These are phyloP conservation scores for Phortica magna DNA, from an alignment of 2,888 invertebrate species.

Conservation along the genomic window DNA sequence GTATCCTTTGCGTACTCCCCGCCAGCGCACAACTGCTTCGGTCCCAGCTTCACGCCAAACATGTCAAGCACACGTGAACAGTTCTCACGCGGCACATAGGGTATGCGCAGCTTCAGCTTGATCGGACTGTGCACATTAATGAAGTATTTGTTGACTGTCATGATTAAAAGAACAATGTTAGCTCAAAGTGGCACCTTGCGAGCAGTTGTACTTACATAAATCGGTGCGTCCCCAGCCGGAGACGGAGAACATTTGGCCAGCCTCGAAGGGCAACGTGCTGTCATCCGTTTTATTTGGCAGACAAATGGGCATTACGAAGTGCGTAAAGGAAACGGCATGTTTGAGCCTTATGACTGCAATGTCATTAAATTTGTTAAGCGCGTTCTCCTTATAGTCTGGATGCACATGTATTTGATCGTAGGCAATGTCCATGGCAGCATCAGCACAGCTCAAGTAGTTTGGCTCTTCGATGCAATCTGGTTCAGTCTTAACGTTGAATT, in stretches of 20 bases:
- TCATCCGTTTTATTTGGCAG: conserved; percentile 75
- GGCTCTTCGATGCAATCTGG: conserved; percentile 81
- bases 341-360: conserved; percentile 79
- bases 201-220: conserved; percentile 70
- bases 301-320: conserved; percentile 82
- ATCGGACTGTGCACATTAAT: conserved; percentile 79
- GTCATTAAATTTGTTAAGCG: conserved; percentile 80
- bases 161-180: not conserved
- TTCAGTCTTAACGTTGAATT: conserved; percentile 82
- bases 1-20: conserved; percentile 84
- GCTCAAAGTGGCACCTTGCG: conserved; percentile 27
- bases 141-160: conserved; percentile 74
- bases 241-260: conserved; percentile 80
- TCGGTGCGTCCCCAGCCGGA: conserved; percentile 84
- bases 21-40: conserved; percentile 85
- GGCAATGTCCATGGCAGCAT: conserved; percentile 82
- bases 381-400: conserved; percentile 80
- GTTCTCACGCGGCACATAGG: conserved; percentile 79
- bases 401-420: conserved; percentile 83
- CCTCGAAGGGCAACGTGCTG: conserved; percentile 69
- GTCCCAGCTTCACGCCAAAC: conserved; percentile 79
- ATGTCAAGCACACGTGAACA: conserved; percentile 80
- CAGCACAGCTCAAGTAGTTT: conserved; percentile 81
- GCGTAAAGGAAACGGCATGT: conserved; percentile 76
- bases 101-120: conserved; percentile 83